Conservation (phyloP, 1,140 invertebrate species). For the Epicauta chinensis region DNA sequence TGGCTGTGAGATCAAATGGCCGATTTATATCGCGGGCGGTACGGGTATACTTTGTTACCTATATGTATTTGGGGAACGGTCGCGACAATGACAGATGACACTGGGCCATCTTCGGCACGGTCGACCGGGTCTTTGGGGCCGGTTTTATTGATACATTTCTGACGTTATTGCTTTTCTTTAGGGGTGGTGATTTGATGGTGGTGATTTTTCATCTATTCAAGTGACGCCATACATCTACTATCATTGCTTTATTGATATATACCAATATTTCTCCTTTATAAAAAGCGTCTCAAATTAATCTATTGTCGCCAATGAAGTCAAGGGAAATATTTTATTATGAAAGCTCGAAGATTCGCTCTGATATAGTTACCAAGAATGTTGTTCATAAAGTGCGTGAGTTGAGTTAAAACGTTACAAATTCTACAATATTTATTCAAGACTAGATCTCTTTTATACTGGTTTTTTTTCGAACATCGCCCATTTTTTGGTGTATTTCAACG, state of each 20-base stretch:
- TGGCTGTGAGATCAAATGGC: slow-evolving; percentile 33
- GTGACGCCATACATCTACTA: slow-evolving; percentile 1
- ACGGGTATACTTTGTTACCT: slow-evolving; percentile 30
- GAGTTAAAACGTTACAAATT: slow-evolving; percentile 4
- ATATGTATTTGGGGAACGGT: slow-evolving; percentile 22
- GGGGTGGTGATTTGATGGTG: slow-evolving; percentile 8
- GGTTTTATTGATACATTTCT: slow-evolving; percentile 24
- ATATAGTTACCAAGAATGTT: not conserved
- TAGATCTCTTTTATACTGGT: not conserved
- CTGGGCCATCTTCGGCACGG: slow-evolving; percentile 18
- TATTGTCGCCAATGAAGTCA: not conserved
- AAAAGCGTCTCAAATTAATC: not conserved
- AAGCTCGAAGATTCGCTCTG: not conserved
- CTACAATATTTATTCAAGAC: slow-evolving; percentile 9
- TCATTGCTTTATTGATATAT: slow-evolving; percentile 2
- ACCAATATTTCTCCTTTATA: not conserved
- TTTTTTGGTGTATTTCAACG: not conserved
- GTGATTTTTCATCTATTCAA: slow-evolving; percentile 19
- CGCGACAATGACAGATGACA: slow-evolving; percentile 30
- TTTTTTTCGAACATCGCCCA: no score
- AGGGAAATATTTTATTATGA: not conserved
- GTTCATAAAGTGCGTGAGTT: slow-evolving; percentile 11
- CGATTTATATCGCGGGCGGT: slow-evolving; percentile 29
- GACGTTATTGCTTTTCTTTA: slow-evolving; percentile 26
- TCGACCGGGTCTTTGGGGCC: slow-evolving; percentile 17